Base-by-base conservation (phyloP, 2,797 vertebrate genomes). In the Chelon labrosus region DNA sequence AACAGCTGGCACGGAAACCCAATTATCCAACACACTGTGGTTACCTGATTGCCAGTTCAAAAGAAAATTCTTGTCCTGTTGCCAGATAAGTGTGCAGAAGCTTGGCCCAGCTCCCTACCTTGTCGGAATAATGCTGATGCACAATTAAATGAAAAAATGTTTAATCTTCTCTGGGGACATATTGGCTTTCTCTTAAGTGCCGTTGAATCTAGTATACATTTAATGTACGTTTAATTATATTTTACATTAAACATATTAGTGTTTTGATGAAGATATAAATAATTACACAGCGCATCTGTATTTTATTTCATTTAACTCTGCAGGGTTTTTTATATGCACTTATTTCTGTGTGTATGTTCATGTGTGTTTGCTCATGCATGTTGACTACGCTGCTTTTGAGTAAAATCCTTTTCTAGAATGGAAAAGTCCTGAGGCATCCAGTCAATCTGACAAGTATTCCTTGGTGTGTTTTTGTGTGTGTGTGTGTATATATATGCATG, bases 1-100 rank as follows among this genome's bases (percentile, higher is more conserved):
- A 73, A 70, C 77, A 85, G 81, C 79, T 88, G 79, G 61, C 49
- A 44, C 58, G 37, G 64, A 75, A 67, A 83, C 27, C 51, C 55
- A 84, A 82, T 84, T 85, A 82, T 69, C 66, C 58, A 56, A 69
- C 65, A 72, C 67, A 75, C 42, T 70, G 56, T 70, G 75, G 68
- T 59, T 66, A 81, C 74, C 80, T 79, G 54, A 47, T 69, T 73
- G 70, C 47, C 53, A 68, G 76, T 76, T 85, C 68, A 81, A 85
- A 83, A 61, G 67, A 70, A 69, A 37, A 57, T 12, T 61, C 10
- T 56, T 75, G 61, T 72, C 31, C 60, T 51, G 46, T 54, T 75
- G 79, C 80, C 80, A 80, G 50, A 75, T 77, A 39, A 82, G 50
- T 41, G 56, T 70, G 69, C 65, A 68, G 59, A 69, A 49, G 50